phyloP scores from a whole-genome alignment of 2,113 vertebrate genomes.

The Chloropsis cyanopogon region DNA sequence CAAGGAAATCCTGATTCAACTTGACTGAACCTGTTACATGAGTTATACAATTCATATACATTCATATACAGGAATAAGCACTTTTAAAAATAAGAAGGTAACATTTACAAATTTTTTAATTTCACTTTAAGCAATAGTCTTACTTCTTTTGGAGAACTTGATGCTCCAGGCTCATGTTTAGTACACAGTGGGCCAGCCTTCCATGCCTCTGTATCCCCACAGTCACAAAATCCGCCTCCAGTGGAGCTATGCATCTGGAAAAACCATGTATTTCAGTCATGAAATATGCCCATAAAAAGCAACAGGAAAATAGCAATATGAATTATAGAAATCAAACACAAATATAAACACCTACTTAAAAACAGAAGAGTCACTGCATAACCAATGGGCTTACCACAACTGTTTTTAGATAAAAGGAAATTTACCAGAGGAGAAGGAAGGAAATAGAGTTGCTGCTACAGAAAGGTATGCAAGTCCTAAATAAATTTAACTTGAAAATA shows the following conservation, averaged over 20 bases:
- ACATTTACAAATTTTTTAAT: not conserved
- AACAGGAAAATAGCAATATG: not conserved
- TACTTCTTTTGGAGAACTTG: constrained; percentile 84
- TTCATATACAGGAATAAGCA: not conserved
- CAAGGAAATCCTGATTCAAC: not conserved
- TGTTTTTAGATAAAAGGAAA: not conserved
- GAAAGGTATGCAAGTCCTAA: not conserved
- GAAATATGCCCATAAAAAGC: not conserved
- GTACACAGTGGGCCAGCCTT: constrained; percentile 91
- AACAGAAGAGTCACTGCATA: not conserved
- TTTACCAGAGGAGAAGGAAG: not conserved
- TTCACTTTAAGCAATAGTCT: constrained; percentile 49
- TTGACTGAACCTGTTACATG: not conserved
- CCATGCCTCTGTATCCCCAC: constrained; percentile 96
- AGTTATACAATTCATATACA: not conserved
- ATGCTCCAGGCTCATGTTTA: constrained; percentile 84
- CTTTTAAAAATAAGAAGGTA: not conserved
- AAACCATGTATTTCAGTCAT: not conserved
- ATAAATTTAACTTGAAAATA: not conserved
- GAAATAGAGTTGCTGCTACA: not conserved
- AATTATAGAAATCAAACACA: not conserved
- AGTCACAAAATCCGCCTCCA: constrained; percentile 97
- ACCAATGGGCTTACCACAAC: not conserved
- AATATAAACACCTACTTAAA: not conserved
- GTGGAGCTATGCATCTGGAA: constrained; percentile 93